Percentiles rank a stretch among this genome's conserved stretches.
Evolutionary conservation across 1,140 invertebrate genomes (phyloP).

Genomic region (Phymastichus coffea): DNA sequence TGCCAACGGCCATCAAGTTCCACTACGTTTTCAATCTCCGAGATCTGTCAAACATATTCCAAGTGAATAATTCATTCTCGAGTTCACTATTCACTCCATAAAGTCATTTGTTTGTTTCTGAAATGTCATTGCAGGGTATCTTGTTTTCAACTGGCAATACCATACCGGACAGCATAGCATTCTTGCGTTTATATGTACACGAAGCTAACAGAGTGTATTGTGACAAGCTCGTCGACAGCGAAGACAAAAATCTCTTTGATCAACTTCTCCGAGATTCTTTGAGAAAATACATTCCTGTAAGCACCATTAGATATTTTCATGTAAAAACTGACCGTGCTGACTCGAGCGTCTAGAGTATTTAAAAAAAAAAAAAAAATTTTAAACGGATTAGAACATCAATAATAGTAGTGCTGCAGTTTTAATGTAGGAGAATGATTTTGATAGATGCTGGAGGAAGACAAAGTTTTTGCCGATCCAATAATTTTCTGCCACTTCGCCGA

Average conservation of each 20-base stretch:
- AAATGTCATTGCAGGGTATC: constrained; percentile 67
- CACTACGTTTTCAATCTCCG: constrained; percentile 93
- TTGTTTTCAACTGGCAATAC: constrained; percentile 83
- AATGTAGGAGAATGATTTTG: too few species aligned
- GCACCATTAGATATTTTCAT: too few species aligned
- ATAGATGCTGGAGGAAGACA: constrained; percentile 66
- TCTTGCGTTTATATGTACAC: constrained; percentile 85
- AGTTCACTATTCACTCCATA: neutral
- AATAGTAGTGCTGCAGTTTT: too few species aligned
- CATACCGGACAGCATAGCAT: constrained; percentile 66
- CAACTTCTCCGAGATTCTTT: constrained; percentile 75
- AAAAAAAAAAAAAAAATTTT: neutral
- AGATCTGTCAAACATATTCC: constrained; percentile 88
- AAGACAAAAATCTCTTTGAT: constrained; percentile 70
- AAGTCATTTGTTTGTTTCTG: too few species aligned
- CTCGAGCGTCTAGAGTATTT: constrained; percentile 8
- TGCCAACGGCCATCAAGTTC: constrained; percentile 92
- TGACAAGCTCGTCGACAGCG: constrained; percentile 79
- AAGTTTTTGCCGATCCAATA: constrained; percentile 69
- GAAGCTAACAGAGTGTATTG: constrained; percentile 87
- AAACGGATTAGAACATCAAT: neutral
- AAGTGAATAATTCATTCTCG: constrained; percentile 56
- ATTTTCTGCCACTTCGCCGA: constrained; percentile 90
- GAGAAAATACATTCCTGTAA: constrained; percentile 83
- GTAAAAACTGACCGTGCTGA: too few species aligned